Percentiles rank a stretch among this genome's conserved stretches.
phyloP scores from a whole-genome alignment of 2,888 invertebrate genomes.

The Ochropleura plecta region DNA sequence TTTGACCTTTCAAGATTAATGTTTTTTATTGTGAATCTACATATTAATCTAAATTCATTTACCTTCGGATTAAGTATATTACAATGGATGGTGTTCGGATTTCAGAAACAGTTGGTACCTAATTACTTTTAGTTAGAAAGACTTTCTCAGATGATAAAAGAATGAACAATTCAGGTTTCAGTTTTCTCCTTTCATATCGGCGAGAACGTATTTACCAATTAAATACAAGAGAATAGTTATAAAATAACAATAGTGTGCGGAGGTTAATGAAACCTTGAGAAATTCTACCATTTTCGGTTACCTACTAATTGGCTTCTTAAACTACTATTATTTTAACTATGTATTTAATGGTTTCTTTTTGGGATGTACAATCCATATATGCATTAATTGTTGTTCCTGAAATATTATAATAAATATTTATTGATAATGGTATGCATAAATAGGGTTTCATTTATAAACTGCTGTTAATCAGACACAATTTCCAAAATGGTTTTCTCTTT shows the following conservation, averaged over 20 bases:
- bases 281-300: slow-evolving; percentile 66
- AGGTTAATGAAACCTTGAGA: slow-evolving; percentile 78
- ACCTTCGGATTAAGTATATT: background rate
- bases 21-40: background rate
- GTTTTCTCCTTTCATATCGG: slow-evolving; percentile 60
- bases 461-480: background rate
- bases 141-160: slow-evolving; percentile 39
- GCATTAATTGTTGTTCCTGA: slow-evolving; percentile 6
- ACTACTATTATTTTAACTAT: slow-evolving; percentile 53
- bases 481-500: slow-evolving; percentile 6
- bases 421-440: no score
- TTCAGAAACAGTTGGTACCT: background rate
- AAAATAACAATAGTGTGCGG: slow-evolving; percentile 67
- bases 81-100: background rate
- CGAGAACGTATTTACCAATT: slow-evolving; percentile 69
- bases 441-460: background rate
- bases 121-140: slow-evolving; percentile 31
- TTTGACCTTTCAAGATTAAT: background rate
- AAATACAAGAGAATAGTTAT: slow-evolving; percentile 67
- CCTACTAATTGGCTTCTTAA: slow-evolving; percentile 56
- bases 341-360: slow-evolving; percentile 49
- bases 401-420: background rate
- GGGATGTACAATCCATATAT: slow-evolving; percentile 7
- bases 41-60: background rate
- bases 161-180: slow-evolving; percentile 54